Conservation (phyloP, 2,888 invertebrate genomes). For the Arctia plantaginis region DNA sequence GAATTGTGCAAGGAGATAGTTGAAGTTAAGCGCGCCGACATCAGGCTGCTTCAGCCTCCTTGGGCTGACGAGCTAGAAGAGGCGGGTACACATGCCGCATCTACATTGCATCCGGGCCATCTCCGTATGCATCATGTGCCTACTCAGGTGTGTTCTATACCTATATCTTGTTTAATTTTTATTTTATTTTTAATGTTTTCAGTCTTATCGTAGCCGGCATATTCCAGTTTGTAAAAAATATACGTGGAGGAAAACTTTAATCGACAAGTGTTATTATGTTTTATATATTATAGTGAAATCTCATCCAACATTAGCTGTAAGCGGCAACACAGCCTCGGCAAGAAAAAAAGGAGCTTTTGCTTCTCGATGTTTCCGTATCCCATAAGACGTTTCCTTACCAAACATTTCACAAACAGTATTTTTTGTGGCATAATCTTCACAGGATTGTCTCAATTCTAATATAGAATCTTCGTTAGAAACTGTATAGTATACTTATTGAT, state of each 20-base stretch:
- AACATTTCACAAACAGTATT: too few relatives aligned
- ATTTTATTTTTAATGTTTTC: background rate
- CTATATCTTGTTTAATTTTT: background rate
- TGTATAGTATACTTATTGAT: background rate
- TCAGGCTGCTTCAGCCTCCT: conserved; percentile 96
- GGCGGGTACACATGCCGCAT: conserved; percentile 74
- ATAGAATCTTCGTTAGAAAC: background rate
- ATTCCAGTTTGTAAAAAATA: background rate
- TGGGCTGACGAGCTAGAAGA: conserved; percentile 98
- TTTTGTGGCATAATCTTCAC: too few relatives aligned
- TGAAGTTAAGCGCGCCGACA: conserved; percentile 95
- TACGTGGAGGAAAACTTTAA: too few relatives aligned
- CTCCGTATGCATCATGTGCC: conserved; percentile 69
- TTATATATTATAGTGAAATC: too few relatives aligned
- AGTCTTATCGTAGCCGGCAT: background rate
- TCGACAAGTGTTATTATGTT: too few relatives aligned
- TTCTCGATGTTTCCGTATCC: too few relatives aligned
- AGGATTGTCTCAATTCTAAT: background rate
- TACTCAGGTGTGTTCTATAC: conserved; percentile 61
- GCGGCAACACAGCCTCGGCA: background rate
- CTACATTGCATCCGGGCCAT: conserved; percentile 71
- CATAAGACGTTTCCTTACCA: too few relatives aligned
- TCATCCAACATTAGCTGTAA: background rate
- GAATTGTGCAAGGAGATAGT: conserved; percentile 79
- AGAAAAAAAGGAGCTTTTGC: too few relatives aligned